Conservation (phyloP, 2,888 invertebrate genomes). For the Mantis religiosa region DNA sequence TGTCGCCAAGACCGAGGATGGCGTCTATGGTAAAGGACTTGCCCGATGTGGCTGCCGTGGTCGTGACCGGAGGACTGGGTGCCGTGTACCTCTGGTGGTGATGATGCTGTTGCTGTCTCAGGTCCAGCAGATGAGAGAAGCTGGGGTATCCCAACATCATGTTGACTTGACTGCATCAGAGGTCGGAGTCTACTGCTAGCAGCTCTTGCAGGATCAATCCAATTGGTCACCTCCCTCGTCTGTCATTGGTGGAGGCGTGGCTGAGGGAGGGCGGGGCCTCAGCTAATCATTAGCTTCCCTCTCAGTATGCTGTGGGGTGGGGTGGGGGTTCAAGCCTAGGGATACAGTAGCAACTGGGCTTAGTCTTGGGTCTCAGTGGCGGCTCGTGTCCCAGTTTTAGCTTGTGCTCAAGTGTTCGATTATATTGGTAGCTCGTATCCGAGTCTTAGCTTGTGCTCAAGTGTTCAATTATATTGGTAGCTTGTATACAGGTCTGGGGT, state of each 20-base stretch:
- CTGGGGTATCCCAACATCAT: constrained; percentile 36
- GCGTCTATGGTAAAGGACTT: constrained; percentile 87
- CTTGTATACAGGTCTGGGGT: too few species aligned
- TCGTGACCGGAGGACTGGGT: constrained; percentile 29
- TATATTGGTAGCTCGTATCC: too few species aligned
- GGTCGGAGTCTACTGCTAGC: not conserved
- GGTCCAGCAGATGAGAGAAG: constrained; percentile 34
- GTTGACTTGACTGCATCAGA: not conserved
- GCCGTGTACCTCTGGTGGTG: constrained; percentile 33
- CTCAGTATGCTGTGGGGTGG: too few species aligned
- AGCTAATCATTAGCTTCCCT: not conserved
- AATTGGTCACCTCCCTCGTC: not conserved
- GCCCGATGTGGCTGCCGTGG: constrained; percentile 42
- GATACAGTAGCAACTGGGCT: too few species aligned
- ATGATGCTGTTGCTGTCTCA: constrained; percentile 13
- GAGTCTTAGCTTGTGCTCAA: too few species aligned
- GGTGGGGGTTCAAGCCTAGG: too few species aligned
- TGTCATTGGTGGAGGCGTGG: not conserved
- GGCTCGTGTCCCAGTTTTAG: too few species aligned
- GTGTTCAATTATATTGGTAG: too few species aligned
- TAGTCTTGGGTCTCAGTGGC: too few species aligned
- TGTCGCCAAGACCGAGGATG: constrained; percentile 69
- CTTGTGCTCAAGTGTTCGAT: too few species aligned
- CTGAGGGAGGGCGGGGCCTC: not conserved
- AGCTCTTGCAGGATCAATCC: not conserved